Percentiles rank a stretch among this genome's conserved stretches.
Conservation (phyloP, 2,888 invertebrate species). For the Heliconius cydno region DNA sequence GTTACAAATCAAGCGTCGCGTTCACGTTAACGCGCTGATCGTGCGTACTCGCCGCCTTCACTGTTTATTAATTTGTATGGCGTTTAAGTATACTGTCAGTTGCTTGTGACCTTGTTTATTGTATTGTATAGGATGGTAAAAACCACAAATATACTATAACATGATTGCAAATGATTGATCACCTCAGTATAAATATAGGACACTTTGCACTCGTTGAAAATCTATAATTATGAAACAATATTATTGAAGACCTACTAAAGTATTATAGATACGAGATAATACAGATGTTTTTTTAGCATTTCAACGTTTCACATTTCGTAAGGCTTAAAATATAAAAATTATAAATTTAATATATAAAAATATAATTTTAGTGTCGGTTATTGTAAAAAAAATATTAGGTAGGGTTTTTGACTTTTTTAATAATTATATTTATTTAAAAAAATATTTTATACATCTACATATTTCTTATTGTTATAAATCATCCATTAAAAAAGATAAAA, state of each 20-base stretch:
- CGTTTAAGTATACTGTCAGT: constrained; percentile 3
- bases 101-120: constrained; percentile 17
- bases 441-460: neutral
- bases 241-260: neutral
- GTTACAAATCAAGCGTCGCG: constrained; percentile 18
- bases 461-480: neutral
- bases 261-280: neutral
- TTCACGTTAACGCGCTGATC: constrained; percentile 48
- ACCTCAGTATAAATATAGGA: neutral
- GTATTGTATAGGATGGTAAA: constrained; percentile 14
- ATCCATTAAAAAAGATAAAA: neutral
- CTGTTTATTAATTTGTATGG: constrained; percentile 23
- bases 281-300: neutral
- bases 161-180: neutral
- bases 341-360: too few relatives aligned
- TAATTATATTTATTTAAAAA: neutral
- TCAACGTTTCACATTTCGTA: neutral
- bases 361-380: too few relatives aligned
- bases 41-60: constrained; percentile 49
- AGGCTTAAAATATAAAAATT: neutral
- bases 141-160: neutral
- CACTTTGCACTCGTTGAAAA: neutral
- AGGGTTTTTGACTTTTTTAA: neutral
- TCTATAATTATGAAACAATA: neutral
- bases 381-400: neutral